Percentiles rank a stretch among this genome's conserved stretches.
phyloP scores from a whole-genome alignment of 2,797 vertebrate genomes.

The Sebastes cheni region DNA sequence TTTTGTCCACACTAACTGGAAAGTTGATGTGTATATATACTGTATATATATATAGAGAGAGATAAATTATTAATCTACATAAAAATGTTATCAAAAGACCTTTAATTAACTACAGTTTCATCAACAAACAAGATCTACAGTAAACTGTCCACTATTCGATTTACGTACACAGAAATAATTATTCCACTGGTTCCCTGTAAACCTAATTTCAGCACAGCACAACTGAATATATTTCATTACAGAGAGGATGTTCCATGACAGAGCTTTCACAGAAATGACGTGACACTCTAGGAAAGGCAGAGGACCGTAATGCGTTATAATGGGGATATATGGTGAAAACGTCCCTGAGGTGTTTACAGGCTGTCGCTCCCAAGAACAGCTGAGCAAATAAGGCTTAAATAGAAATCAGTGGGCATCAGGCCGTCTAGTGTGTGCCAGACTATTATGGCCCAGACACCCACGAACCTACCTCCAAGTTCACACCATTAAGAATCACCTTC shows the following conservation, averaged over 20 bases:
- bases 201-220: constrained; percentile 35
- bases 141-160: constrained; percentile 22
- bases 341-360: constrained; percentile 37
- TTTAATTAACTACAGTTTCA: constrained; percentile 24
- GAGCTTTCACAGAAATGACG: constrained; percentile 50
- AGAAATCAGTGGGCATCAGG: constrained; percentile 27
- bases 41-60: too few species aligned
- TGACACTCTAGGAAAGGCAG: constrained; percentile 41
- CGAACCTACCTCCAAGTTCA: constrained; percentile 5
- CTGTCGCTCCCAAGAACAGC: constrained; percentile 41
- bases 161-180: constrained; percentile 22
- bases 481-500: constrained; percentile 18
- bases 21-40: neutral
- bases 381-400: constrained; percentile 49
- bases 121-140: constrained; percentile 10
- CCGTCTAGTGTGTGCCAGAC: constrained; percentile 2
- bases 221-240: constrained; percentile 48
- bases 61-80: neutral
- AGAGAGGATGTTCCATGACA: constrained; percentile 23
- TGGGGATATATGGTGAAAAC: constrained; percentile 49
- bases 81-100: too few species aligned
- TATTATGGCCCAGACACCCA: constrained; percentile 9
- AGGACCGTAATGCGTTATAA: constrained; percentile 59
- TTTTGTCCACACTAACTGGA: neutral
- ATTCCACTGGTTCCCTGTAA: constrained; percentile 26